Evolutionary conservation across 1,140 invertebrate genomes (phyloP), one percentile per base, ranked within the genome.

Genomic region (Pseudomyrmex dendroicus): DNA sequence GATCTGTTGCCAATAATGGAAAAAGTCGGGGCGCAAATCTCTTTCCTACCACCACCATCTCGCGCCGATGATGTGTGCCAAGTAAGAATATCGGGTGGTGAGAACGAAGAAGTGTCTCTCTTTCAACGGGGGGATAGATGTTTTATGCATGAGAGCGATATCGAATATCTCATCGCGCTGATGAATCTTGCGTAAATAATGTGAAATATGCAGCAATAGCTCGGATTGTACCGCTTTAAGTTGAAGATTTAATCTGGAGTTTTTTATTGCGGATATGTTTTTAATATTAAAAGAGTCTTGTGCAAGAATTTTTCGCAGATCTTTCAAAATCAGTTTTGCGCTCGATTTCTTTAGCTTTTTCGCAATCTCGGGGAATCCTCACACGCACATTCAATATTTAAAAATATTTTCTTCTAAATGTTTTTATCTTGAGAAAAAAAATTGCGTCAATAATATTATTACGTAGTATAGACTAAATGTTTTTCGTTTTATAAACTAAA

Each of bases 21-120:
- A 52, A 77, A 77, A 77, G 62, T 17, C 15, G 35, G 7, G 50
- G 64, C 35, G 61, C 67, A 54, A n/a, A 64, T 67, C 35, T 12
- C 66, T 63, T 64, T 35, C 35, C 35, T 35, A 7, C 5, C 5
- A 7, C 0, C 35, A 35, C 35, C 35, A 17, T 20, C 52, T 20
- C 17, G 13, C 48, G 22, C 67, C 17, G 15, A 1, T 61, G 25
- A 57, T 22, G 57, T 17, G 63, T 15, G 3, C 12, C 5, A 52
- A 35, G 20, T 57, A 2, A 46, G 20, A n/a, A 67, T 15, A 15
- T 35, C 12, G 13, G n/a, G 2, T 9, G 35, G 9, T 3, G 64
- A 63, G 54, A 85, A 50, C 7, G 44, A 15, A 54, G 17, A 2
- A 10, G 15, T 0, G n/a, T 9, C 13, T 63, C 15, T 15, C 25